A percentile compares a stretch with the other conserved stretches of the same genome.
phyloP scores from a whole-genome alignment of 2,113 vertebrate species.

The Sialia sialis region DNA sequence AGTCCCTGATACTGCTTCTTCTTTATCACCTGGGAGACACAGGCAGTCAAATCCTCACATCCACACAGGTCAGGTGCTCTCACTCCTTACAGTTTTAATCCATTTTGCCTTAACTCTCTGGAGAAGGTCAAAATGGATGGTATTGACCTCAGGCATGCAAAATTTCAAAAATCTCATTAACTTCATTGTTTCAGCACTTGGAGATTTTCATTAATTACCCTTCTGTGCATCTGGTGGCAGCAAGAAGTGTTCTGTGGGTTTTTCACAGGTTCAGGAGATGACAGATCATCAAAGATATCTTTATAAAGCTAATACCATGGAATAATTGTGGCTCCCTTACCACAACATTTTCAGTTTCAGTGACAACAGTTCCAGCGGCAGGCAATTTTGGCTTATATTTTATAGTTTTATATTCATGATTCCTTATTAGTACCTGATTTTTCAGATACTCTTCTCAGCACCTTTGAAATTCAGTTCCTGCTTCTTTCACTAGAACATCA shows the following conservation, averaged over 20 bases:
- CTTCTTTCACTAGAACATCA: background rate
- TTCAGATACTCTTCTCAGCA: background rate
- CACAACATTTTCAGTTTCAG: background rate
- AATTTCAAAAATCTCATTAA: slow-evolving; percentile 6
- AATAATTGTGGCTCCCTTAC: background rate
- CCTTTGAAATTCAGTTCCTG: background rate
- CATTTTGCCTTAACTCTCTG: background rate
- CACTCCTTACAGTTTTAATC: background rate
- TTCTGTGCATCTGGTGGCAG: background rate
- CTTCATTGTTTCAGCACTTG: background rate
- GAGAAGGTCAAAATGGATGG: background rate
- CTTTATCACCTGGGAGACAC: background rate
- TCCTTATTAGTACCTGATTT: background rate
- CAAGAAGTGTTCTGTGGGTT: background rate
- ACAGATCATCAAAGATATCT: background rate
- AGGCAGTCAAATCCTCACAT: background rate
- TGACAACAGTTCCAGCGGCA: background rate
- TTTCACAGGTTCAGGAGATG: background rate
- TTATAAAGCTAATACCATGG: background rate
- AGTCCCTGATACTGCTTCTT: background rate
- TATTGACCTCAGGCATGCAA: background rate
- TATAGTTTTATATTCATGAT: background rate
- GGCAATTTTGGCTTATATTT: background rate
- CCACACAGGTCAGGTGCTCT: background rate
- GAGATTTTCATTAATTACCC: slow-evolving; percentile 12